These are phyloP conservation scores for Cordilura impudica DNA, from an alignment of 2,888 invertebrate genomes.

Conservation along the genomic window DNA sequence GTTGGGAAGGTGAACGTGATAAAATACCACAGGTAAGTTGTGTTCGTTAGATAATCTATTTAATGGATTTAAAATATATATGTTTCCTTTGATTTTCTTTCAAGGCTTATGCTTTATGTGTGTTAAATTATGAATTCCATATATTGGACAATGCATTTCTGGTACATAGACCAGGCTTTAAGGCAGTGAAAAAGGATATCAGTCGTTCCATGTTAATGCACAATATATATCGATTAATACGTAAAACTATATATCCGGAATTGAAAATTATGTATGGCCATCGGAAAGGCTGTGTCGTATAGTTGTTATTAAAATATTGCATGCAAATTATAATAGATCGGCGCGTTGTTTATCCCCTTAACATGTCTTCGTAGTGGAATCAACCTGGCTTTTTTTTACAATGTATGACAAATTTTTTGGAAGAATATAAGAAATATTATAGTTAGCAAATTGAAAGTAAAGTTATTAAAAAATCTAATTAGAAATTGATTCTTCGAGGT, in stretches of 20 bases:
- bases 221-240: slow-evolving; percentile 88
- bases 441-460: background rate
- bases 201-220: slow-evolving; percentile 86
- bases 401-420: slow-evolving; percentile 31
- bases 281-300: slow-evolving; percentile 89
- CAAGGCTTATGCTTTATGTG: slow-evolving; percentile 94
- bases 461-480: too few species aligned
- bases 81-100: background rate
- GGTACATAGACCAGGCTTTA: slow-evolving; percentile 94
- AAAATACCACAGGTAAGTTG: slow-evolving; percentile 93
- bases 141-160: slow-evolving; percentile 96
- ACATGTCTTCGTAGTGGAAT: slow-evolving; percentile 46
- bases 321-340: slow-evolving; percentile 56
- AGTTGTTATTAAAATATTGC: slow-evolving; percentile 77
- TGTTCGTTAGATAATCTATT: too few species aligned
- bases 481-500: too few species aligned
- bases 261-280: slow-evolving; percentile 90
- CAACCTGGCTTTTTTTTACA: slow-evolving; percentile 36
- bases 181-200: slow-evolving; percentile 87
- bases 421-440: background rate
- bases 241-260: slow-evolving; percentile 89
- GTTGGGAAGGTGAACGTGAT: slow-evolving; percentile 96
- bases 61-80: background rate
- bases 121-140: slow-evolving; percentile 94
- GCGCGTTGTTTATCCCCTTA: slow-evolving; percentile 51